Conservation (phyloP, 2,888 invertebrate species). For the Drosophila meridiana region DNA sequence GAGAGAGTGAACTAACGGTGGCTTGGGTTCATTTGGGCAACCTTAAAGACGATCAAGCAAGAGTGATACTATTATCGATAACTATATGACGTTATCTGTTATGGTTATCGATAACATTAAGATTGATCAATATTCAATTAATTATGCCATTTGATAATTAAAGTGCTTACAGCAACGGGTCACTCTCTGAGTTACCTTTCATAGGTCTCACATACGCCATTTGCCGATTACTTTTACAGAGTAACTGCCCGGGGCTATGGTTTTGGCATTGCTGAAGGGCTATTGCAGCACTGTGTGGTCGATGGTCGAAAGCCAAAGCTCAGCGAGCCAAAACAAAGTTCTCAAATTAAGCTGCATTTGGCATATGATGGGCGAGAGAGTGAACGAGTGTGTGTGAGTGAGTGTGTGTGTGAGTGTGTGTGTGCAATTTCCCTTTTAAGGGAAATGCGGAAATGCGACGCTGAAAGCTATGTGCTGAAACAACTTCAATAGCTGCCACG, state of each 20-base stretch:
- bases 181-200: not conserved
- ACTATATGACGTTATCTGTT: not conserved
- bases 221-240: not conserved
- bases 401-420: constrained; percentile 3
- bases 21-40: too few relatives aligned
- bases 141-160: not conserved
- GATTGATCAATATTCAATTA: not conserved
- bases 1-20: too few relatives aligned
- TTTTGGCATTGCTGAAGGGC: not conserved
- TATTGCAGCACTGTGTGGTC: constrained; percentile 4
- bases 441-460: constrained; percentile 51
- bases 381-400: constrained; percentile 3
- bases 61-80: not conserved
- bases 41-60: not conserved
- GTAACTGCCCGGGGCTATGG: not conserved
- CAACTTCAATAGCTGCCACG: constrained; percentile 12
- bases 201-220: not conserved
- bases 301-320: constrained; percentile 17
- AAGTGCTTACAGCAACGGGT: not conserved
- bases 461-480: constrained; percentile 16
- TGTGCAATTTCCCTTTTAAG: constrained; percentile 44
- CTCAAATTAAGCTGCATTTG: constrained; percentile 29
- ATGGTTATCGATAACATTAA: not conserved
- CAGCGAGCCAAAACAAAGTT: constrained; percentile 28
- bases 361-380: constrained; percentile 3